Base-by-base conservation (phyloP, 2,113 vertebrate species). In the Oncorhynchus tshawytscha region DNA sequence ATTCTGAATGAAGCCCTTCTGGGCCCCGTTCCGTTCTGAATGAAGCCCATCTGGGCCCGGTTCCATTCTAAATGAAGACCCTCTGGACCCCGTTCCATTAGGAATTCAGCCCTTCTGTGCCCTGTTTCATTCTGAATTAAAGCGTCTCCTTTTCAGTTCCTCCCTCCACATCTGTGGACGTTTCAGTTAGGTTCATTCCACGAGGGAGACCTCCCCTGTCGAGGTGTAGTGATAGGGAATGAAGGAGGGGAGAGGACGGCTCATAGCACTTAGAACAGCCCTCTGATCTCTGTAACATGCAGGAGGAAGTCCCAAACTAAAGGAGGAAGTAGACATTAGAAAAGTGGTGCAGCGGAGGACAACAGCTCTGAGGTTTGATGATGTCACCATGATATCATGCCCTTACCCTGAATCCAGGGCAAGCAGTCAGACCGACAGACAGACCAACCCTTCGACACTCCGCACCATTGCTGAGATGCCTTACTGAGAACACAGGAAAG, bases 381-480 rank as follows among this genome's bases (percentile, higher is more conserved):
- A 76, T 70, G 57, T 54, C 51, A 80, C 74, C 82, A 85, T 73
- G 20, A 73, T 67, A 64, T 67, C 60, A 64, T 74, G 81, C 3
- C 12, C 51, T 13, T 18, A 13, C 15, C 81, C 81, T 78, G 78
- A 73, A 71, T 8, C 39, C 82, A 64, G 31, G 24, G 77, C 74
- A 72, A 78, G 74, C 39, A 22, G 69, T 71, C 34, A 24, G 20
- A 49, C n/a, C 25, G 39, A 11, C 2, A 78, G 45, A 73, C 74
- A 31, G 84, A 78, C 79, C 83, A 75, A 72, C 72, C 79, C 75
- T 83, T 83, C 49, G 54, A 78, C 85, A 78, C 74, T 86, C 75
- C 80, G 80, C 74, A 81, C 65, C 82, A 76, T 83, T 67, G 87
- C 82, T 84, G 78, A 89, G 82, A 90, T 93, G 92, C 91, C 89